phyloP scores from a whole-genome alignment of 2,888 invertebrate genomes.

The Gnatocerus cornutus region DNA sequence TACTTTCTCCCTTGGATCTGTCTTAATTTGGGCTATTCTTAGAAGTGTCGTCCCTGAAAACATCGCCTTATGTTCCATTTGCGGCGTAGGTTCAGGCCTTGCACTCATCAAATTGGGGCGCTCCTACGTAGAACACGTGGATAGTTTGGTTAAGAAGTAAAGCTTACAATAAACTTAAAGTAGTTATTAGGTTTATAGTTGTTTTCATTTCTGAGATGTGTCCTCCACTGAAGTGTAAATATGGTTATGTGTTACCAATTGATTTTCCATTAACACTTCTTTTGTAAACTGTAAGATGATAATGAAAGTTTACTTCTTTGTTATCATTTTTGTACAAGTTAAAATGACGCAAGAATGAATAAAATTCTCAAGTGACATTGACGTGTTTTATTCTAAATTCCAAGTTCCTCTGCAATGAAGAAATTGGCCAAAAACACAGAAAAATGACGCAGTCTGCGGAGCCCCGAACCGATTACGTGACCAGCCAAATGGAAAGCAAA shows the following conservation, averaged over 20 bases:
- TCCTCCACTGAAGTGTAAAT: conserved; percentile 16
- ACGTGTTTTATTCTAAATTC: conserved; percentile 19
- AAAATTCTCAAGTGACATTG: conserved; percentile 13
- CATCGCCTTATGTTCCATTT: conserved; percentile 77
- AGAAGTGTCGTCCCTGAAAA: conserved; percentile 85
- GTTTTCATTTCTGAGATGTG: conserved; percentile 10
- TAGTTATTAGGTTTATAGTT: conserved; percentile 27
- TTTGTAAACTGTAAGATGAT: conserved; percentile 9
- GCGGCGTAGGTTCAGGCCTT: conserved; percentile 82
- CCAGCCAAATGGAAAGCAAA: conserved; percentile 13
- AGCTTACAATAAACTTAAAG: conserved; percentile 11
- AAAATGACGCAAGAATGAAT: conserved; percentile 3
- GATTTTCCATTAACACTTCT: conserved; percentile 12
- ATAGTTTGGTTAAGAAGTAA: conserved; percentile 61
- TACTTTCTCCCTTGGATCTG: conserved; percentile 91
- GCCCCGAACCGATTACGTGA: conserved; percentile 2
- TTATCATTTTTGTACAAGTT: conserved; percentile 27
- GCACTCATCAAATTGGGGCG: conserved; percentile 73
- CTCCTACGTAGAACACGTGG: conserved; percentile 66
- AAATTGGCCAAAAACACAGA: too few relatives aligned
- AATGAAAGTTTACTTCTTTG: conserved; percentile 10
- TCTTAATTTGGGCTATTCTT: conserved; percentile 90
- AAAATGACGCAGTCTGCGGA: conserved; percentile 2
- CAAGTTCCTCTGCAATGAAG: conserved; percentile 19
- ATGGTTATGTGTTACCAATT: conserved; percentile 1